Percentiles rank a stretch among this genome's conserved stretches.
phyloP scores from a whole-genome alignment of 2,797 vertebrate species.

The Etheostoma nigrum region DNA sequence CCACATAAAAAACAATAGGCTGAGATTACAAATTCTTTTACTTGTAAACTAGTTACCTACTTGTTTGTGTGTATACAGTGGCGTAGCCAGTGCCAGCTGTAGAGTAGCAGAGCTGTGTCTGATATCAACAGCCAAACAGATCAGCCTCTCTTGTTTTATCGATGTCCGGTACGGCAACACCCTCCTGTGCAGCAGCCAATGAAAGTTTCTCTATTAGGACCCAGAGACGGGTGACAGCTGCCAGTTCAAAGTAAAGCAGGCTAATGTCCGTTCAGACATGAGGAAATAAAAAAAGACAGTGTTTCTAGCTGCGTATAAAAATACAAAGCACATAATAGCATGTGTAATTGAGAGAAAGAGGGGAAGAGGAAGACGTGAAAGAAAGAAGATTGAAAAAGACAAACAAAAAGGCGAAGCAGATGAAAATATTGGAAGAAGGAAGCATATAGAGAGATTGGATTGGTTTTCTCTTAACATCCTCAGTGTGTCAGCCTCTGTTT shows the following conservation, averaged over 20 bases:
- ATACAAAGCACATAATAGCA: constrained; percentile 2
- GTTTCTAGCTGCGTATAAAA: neutral
- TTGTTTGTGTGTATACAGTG: constrained; percentile 32
- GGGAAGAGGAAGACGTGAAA: neutral
- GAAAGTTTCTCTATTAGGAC: constrained; percentile 29
- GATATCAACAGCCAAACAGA: constrained; percentile 57
- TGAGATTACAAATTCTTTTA: neutral
- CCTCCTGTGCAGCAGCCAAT: constrained; percentile 26
- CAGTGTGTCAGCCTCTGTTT: constrained; percentile 31
- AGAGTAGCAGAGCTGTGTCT: constrained; percentile 55
- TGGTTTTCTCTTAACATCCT: constrained; percentile 22
- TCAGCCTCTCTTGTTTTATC: constrained; percentile 15
- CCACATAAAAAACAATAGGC: constrained; percentile 21
- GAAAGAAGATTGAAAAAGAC: neutral
- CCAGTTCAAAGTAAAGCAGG: constrained; percentile 23
- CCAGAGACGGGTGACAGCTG: constrained; percentile 21
- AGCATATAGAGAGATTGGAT: neutral
- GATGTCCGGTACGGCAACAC: neutral
- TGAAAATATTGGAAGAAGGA: neutral
- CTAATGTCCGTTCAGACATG: constrained; percentile 28
- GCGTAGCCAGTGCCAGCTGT: constrained; percentile 35
- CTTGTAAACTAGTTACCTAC: constrained; percentile 17
- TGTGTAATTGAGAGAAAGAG: neutral
- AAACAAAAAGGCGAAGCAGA: neutral
- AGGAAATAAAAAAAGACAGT: neutral